Evolutionary conservation across 2,113 vertebrate species (phyloP), one percentile per base, ranked within the genome.

Genomic region (Tylochromis polylepis): DNA sequence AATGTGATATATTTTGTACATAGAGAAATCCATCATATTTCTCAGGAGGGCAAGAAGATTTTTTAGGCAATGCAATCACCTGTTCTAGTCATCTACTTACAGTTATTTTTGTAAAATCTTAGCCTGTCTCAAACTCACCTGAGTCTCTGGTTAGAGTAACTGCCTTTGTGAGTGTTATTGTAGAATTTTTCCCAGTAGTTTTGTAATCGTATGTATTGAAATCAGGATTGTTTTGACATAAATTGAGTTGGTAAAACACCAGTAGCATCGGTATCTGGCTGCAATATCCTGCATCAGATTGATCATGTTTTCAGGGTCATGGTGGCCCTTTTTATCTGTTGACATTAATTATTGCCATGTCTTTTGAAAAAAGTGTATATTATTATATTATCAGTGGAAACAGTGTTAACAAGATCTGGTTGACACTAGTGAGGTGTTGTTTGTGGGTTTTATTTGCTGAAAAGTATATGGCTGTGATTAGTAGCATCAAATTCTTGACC

Each of bases 1-100:
- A 70, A 65, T 51, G 7, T 78, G 86, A 89, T 87, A 18, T 79
- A 86, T 91, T 92, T 67, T 80, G 9, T 38, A 75, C 75, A 67
- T 72, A 51, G 67, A 92, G 31, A 82, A 56, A 87, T 89, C 60
- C 59, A 43, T 81, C 55, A 46, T 49, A 51, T 82, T 83, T 85
- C 84, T 89, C 72, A 24, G 53, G 75, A 67, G 85, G 65, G 81
- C 24, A n/a, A 34, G 49, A 15, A 29, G n/a, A 57, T 20, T 75
- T 56, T 84, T 89, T 29, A 84, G 79, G 56, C n/a, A 62, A 27
- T 5, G 2, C 4, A 79, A 34, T 75, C 53, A 79, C 51, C 16
- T 72, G 20, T 38, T 81, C 29, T 12, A 15, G 4, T 59, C 53
- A n/a, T 78, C 51, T 51, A 29, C 34, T 49, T 79, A 34, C 16